phyloP scores from a whole-genome alignment of 2,113 vertebrate species.

The Ascaphus truei region DNA sequence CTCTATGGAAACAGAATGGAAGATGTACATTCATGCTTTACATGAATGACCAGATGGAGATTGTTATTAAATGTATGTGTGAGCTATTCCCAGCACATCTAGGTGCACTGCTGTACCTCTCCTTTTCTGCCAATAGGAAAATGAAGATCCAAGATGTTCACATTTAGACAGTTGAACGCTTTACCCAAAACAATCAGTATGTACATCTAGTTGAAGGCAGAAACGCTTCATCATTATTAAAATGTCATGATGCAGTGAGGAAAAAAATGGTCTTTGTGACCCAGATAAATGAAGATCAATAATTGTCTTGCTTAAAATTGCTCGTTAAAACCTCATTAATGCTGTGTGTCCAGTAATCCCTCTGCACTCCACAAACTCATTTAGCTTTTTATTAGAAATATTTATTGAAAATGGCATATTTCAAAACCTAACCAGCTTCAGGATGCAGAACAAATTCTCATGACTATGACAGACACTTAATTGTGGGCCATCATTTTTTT shows the following conservation, averaged over 20 bases:
- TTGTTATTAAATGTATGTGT: no score
- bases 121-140: no score
- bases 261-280: slow-evolving; percentile 23
- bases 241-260: not conserved
- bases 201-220: slow-evolving; percentile 9
- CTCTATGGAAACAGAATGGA: no score
- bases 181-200: slow-evolving; percentile 27
- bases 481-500: no score
- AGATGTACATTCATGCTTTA: no score
- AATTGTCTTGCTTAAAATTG: slow-evolving; percentile 13
- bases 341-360: slow-evolving; percentile 13
- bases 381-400: slow-evolving; percentile 20
- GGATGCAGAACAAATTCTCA: not conserved
- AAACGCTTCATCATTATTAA: slow-evolving; percentile 23
- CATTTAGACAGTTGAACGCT: slow-evolving; percentile 5
- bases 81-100: no score
- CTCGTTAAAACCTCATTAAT: slow-evolving; percentile 35
- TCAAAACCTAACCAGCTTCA: not conserved
- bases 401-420: slow-evolving; percentile 12
- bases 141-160: not conserved
- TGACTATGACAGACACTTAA: not conserved
- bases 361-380: not conserved
- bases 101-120: no score
- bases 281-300: slow-evolving; percentile 36
- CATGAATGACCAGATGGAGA: no score